Base-by-base conservation (phyloP, 2,888 invertebrate genomes). In the Schizotus pectinicornis region DNA sequence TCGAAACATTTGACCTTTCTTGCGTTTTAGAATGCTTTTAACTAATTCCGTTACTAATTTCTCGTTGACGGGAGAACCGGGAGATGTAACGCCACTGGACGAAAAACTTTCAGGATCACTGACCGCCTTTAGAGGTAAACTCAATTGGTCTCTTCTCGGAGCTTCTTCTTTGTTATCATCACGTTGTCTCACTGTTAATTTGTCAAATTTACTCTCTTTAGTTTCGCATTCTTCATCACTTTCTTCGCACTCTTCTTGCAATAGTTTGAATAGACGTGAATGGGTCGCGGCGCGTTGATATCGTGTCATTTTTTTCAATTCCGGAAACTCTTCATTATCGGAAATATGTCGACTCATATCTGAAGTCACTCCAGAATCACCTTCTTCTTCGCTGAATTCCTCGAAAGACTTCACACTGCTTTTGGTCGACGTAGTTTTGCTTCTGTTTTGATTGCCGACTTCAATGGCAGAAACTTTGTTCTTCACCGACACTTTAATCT, bases 261-360 rank as follows among this genome's bases (percentile, higher is more conserved):
- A 75, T 8, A 90, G 76, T 68, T 86, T 85, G 68, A 88, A 89
- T 12, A 90, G 78, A 62, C 90, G 81, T 38, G 89, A 89, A 77
- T 90, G 90, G 35, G 90, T 90, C 34, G 88, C 85, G 2, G 89
- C 88, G 48, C 90, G 80, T 74, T 88, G 86, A 72, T 88, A 90
- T 56, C 84, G 82, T 7, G 82, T 83, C 72, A 84, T 80, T 67
- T 85, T 86, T 34, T 81, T 81, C 13, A 84, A 71, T 62, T 86
- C 85, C 1, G 83, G 82, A 65, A 85, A 85, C 58, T 88, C 88
- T 68, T 88, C 87, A 1, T 83, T 84, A 68, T 88, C 88, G 0
- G 88, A 88, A 61, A 88, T 83, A 61, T 85, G 86, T 50, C 87
- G 81, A 65, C 88, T 88, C 79, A 88, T 83, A 72, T 89, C 89